Conservation (phyloP, 2,797 vertebrate species). For the Threskiornis aethiopicus region DNA sequence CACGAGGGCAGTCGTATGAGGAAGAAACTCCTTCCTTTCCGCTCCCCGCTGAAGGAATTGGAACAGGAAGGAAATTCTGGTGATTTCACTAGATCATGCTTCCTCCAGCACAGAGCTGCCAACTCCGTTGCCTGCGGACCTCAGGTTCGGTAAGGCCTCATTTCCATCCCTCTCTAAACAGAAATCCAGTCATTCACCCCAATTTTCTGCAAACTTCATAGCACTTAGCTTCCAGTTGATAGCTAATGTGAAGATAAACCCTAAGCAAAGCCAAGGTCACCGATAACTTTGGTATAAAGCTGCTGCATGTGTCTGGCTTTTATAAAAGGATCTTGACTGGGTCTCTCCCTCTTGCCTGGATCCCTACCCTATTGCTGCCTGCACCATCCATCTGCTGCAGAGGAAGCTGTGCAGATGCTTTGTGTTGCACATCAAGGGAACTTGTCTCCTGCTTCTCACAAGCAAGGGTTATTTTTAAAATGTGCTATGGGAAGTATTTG, state of each 20-base stretch:
- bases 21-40: neutral
- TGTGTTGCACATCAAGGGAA: neutral
- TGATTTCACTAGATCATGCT: neutral
- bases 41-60: neutral
- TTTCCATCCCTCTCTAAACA: neutral
- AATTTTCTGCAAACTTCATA: neutral
- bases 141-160: neutral
- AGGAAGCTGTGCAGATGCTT: neutral
- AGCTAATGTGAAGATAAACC: neutral
- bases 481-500: slow-evolving; percentile 40
- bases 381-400: neutral
- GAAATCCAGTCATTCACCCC: neutral
- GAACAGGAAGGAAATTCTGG: neutral
- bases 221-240: neutral
- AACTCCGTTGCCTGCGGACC: neutral
- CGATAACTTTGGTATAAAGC: neutral
- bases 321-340: accelerated
- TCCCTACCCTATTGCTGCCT: neutral
- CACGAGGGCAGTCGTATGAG: neutral
- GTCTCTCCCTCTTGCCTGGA: neutral
- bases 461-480: slow-evolving; percentile 69
- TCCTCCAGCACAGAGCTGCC: neutral
- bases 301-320: neutral
- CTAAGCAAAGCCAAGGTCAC: neutral
- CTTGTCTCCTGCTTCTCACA: slow-evolving; percentile 34